phyloP scores from a whole-genome alignment of 1,140 invertebrate genomes.

The Octopus bimaculoides region DNA sequence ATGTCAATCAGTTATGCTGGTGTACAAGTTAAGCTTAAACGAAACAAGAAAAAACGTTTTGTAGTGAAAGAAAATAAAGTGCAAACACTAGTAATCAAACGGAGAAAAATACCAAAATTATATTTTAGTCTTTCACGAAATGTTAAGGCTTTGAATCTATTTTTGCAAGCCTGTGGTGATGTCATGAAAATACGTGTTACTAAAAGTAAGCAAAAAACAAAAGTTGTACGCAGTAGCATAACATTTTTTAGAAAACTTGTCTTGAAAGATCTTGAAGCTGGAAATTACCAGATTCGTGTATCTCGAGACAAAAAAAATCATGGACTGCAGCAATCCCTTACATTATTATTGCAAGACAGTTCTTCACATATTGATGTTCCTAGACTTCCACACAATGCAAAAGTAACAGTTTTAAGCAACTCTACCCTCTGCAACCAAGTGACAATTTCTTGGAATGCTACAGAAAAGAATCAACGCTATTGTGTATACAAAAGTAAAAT shows the following conservation, averaged over 20 bases:
- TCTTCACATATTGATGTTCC: slow-evolving; percentile 37
- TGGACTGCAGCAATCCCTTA: slow-evolving; percentile 21
- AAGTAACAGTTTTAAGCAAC: slow-evolving; percentile 36
- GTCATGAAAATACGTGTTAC: slow-evolving; percentile 22
- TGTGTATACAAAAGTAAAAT: slow-evolving; percentile 49
- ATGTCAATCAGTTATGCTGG: slow-evolving; percentile 40
- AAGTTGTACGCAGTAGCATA: slow-evolving; percentile 24
- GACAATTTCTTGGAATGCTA: slow-evolving; percentile 46
- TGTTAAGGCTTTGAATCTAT: slow-evolving; percentile 17
- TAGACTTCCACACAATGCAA: slow-evolving; percentile 36
- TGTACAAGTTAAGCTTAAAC: slow-evolving; percentile 33
- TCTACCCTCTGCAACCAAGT: slow-evolving; percentile 43
- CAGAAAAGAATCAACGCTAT: slow-evolving; percentile 46
- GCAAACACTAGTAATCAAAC: slow-evolving; percentile 27
- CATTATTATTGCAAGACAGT: slow-evolving; percentile 30
- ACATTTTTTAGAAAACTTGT: slow-evolving; percentile 31
- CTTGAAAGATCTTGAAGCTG: slow-evolving; percentile 30
- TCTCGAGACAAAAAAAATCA: slow-evolving; percentile 30
- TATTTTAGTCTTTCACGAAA: not conserved
- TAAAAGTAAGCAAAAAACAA: slow-evolving; percentile 19
- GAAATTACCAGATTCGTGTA: slow-evolving; percentile 36
- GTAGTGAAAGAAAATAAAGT: slow-evolving; percentile 31
- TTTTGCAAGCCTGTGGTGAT: slow-evolving; percentile 29
- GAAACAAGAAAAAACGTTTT: slow-evolving; percentile 18
- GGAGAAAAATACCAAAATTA: slow-evolving; percentile 17